Evolutionary conservation across 1,140 invertebrate genomes (phyloP).

Genomic region (Chymomyza costata): DNA sequence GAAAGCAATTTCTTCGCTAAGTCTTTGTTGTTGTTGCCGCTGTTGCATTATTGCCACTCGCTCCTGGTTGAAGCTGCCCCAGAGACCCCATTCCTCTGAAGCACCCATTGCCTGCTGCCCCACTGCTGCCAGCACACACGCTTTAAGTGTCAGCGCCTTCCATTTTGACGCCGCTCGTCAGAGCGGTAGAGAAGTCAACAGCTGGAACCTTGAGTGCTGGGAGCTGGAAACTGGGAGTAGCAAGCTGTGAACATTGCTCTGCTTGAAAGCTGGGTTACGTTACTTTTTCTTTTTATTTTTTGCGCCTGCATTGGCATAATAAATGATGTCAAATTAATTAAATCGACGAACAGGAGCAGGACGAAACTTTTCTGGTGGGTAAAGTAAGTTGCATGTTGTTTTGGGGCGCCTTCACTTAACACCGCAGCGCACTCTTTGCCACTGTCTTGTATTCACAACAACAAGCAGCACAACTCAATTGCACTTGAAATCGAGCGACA

Average conservation of each 20-base stretch:
- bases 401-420: not conserved
- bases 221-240: too few relatives aligned
- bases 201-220: too few relatives aligned
- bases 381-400: constrained; percentile 37
- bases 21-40: constrained; percentile 1
- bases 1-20: constrained; percentile 58
- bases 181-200: constrained; percentile 26
- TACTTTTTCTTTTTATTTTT: constrained; percentile 19
- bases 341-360: too few relatives aligned
- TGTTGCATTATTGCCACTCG: constrained; percentile 1
- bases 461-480: constrained; percentile 27
- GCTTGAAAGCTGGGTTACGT: too few relatives aligned
- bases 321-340: constrained; percentile 72
- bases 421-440: too few relatives aligned
- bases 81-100: constrained; percentile 12
- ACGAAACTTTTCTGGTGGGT: constrained; percentile 29
- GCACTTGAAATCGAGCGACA: constrained; percentile 37
- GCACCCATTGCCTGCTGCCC: too few relatives aligned
- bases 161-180: constrained; percentile 28
- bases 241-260: not conserved
- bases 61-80: constrained; percentile 7
- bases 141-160: not conserved
- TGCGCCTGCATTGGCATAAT: constrained; percentile 41
- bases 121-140: too few relatives aligned
- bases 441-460: too few relatives aligned